These are phyloP conservation scores for Drosophila nigricruria DNA, from an alignment of 2,888 invertebrate species.

Conservation along the genomic window DNA sequence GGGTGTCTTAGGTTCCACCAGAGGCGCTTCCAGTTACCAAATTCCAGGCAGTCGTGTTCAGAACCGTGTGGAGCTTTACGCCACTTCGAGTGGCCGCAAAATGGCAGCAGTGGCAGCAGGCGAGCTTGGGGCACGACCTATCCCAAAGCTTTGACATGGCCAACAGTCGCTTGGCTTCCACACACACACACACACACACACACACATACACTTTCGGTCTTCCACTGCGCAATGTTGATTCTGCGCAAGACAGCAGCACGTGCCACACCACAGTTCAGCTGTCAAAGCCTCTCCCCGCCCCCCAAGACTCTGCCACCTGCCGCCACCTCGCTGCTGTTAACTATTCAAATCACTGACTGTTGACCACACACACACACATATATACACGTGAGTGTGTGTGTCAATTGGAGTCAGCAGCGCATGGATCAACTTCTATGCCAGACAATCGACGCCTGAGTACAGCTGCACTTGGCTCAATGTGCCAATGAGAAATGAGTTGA, in stretches of 20 bases:
- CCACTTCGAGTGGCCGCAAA: not conserved
- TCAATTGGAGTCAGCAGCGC: constrained; percentile 19
- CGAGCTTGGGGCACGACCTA: constrained; percentile 56
- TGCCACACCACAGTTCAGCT: constrained; percentile 70
- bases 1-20: constrained; percentile 47
- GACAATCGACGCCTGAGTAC: constrained; percentile 16
- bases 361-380: constrained; percentile 45
- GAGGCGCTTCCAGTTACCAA: constrained; percentile 39
- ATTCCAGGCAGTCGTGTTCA: constrained; percentile 33
- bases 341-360: constrained; percentile 69
- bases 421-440: constrained; percentile 15
- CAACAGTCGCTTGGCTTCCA: constrained; percentile 40
- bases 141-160: constrained; percentile 59
- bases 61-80: constrained; percentile 38
- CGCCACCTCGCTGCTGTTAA: constrained; percentile 25
- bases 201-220: constrained; percentile 20
- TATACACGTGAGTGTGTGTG: not conserved
- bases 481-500: constrained; percentile 5
- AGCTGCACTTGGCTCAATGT: constrained; percentile 15
- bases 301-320: constrained; percentile 4
- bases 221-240: constrained; percentile 74
- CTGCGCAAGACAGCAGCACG: constrained; percentile 69
- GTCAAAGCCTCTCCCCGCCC: constrained; percentile 27
- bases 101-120: not conserved
- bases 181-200: constrained; percentile 23